These are phyloP conservation scores for Megalopta genalis DNA, from an alignment of 1,140 invertebrate species.

Conservation along the genomic window DNA sequence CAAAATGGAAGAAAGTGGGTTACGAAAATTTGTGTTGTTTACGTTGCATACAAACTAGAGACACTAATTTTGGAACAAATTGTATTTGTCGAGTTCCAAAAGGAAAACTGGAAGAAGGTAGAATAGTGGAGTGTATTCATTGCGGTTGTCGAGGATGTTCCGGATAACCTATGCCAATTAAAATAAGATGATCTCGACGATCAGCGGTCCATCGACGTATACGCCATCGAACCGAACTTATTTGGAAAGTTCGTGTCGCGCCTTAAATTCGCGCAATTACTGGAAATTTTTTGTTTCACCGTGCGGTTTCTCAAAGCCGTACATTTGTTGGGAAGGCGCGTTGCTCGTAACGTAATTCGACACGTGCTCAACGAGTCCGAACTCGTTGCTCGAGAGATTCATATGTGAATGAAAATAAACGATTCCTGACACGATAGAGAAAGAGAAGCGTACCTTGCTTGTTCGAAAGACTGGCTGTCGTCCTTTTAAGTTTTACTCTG, in stretches of 20 bases:
- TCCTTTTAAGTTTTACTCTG: too few species aligned
- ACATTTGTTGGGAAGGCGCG: too few species aligned
- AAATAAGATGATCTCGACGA: neutral
- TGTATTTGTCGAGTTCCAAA: constrained; percentile 99
- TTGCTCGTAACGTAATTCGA: neutral
- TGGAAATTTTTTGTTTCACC: neutral
- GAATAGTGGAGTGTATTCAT: constrained; percentile 98
- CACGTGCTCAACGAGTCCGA: too few species aligned
- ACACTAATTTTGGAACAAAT: constrained; percentile 99
- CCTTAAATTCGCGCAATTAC: too few species aligned
- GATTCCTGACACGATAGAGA: neutral
- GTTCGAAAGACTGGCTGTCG: too few species aligned
- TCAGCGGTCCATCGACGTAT: neutral
- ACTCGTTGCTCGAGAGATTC: neutral
- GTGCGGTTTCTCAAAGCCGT: too few species aligned
- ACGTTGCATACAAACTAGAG: constrained; percentile 98
- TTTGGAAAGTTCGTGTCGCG: neutral
- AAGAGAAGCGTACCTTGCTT: too few species aligned
- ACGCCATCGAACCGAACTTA: neutral
- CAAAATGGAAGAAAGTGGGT: constrained; percentile 99
- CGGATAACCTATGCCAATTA: constrained; percentile 80
- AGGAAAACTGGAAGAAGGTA: constrained; percentile 97
- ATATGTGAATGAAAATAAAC: neutral
- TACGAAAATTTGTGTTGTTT: constrained; percentile 99
- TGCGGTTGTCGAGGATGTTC: constrained; percentile 98